Base-by-base conservation (phyloP, 2,113 vertebrate genomes). In the Amphilophus citrinellus region DNA sequence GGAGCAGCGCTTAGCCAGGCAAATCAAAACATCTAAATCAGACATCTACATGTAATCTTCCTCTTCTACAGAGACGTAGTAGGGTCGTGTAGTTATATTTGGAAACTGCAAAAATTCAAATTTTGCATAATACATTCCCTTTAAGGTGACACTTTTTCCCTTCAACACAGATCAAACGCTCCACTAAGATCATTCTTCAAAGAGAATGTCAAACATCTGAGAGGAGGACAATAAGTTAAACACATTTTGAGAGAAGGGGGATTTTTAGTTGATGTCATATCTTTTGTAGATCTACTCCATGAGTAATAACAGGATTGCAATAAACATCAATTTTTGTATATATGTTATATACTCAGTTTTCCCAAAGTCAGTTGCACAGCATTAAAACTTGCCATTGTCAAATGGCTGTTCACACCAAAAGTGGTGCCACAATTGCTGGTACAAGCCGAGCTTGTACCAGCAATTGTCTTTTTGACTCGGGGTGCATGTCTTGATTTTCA, bases 131-230 rank as follows among this genome's bases (percentile, higher is more conserved):
- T 30, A 32, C 27, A 73, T 73, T 56, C 27, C 68, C 47, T 73
- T 73, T 53, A 56, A 73, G 68, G 68, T 56, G 27, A 73, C 14
- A 56, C 47, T 73, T 73, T 73, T 56, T 44, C 68, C 47, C 47
- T 73, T 73, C 68, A 35, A 30, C 27, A n/a, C 68, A 56, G 47
- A 71, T 71, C 66, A 71, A 53, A 71, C 44, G 13, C 24, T 50
- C 17, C 24, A 50, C 44, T 71, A 50, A 71, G 10, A 73, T 53
- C 24, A 73, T 27, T 30, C 44, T 73, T 73, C 68, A 73, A 32
- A 8, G 68, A 73, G 47, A 73, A 73, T 56, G 68, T 73, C 68
- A 73, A 73, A 56, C 47, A 73, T 56, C 68, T 73, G 68, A 56
- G 18, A 73, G 20, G 27, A 35, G 47, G 27, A 32, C 68, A 56